A percentile compares a stretch with the other conserved stretches of the same genome.
phyloP scores from a whole-genome alignment of 2,888 invertebrate species.

The Uloborus plumipes region DNA sequence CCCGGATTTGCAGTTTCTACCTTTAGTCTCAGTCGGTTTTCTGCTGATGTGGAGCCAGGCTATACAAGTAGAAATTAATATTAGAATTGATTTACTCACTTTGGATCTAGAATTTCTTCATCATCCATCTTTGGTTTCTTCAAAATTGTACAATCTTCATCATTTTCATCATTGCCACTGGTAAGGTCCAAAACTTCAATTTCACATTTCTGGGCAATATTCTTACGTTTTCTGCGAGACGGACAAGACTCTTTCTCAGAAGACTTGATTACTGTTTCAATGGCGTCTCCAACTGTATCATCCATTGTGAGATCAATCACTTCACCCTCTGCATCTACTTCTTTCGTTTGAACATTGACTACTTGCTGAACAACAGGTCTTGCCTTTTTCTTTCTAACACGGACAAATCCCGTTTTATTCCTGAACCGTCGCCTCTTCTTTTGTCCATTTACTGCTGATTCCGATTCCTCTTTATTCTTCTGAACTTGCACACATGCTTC shows the following conservation, averaged over 20 bases:
- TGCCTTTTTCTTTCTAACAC: conserved; percentile 59
- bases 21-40: no score
- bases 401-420: conserved; percentile 67
- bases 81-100: conserved; percentile 19
- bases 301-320: conserved; percentile 47
- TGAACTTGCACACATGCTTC: conserved; percentile 37
- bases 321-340: conserved; percentile 14
- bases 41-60: no score
- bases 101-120: conserved; percentile 46
- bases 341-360: background rate
- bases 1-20: no score
- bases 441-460: conserved; percentile 9
- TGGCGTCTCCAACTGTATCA: conserved; percentile 39
- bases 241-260: conserved; percentile 5
- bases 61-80: no score
- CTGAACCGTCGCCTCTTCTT: conserved; percentile 63
- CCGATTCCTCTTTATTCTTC: conserved; percentile 7
- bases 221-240: conserved; percentile 48
- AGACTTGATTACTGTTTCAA: conserved; percentile 52
- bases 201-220: conserved; percentile 55
- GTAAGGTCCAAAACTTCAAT: conserved; percentile 53
- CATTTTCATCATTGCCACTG: conserved; percentile 49
- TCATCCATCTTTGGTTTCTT: conserved; percentile 45
- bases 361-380: conserved; percentile 20
- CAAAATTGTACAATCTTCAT: conserved; percentile 41